Percentiles rank a stretch among this genome's conserved stretches.
Evolutionary conservation across 2,888 invertebrate species (phyloP).

Genomic region (Synergus umbraculus): DNA sequence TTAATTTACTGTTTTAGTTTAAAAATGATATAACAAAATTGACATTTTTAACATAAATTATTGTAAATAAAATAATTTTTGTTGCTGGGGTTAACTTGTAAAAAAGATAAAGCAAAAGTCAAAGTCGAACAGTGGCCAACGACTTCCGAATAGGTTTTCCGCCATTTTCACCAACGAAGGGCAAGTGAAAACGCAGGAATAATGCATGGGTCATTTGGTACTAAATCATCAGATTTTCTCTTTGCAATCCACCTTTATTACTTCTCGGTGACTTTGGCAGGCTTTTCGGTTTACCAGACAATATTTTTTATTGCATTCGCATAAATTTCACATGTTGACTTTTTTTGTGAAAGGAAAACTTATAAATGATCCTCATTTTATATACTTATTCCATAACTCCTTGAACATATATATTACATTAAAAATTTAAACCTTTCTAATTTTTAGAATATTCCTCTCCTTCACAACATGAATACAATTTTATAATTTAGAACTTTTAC

Average conservation of each 20-base stretch:
- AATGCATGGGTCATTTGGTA: constrained; percentile 56
- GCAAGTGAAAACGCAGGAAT: constrained; percentile 40
- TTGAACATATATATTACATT: neutral
- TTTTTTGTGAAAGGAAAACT: neutral
- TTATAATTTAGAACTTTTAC: too few relatives aligned
- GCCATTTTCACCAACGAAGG: constrained; percentile 45
- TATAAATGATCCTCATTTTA: neutral
- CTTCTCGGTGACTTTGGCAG: constrained; percentile 10
- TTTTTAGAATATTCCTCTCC: too few relatives aligned
- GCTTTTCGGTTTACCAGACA: constrained; percentile 47
- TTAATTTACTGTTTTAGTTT: too few relatives aligned
- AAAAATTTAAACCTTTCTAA: too few relatives aligned
- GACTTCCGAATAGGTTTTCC: constrained; percentile 47
- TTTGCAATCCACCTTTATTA: neutral
- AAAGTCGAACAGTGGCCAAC: constrained; percentile 18
- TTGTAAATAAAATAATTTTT: neutral
- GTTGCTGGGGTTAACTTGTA: neutral
- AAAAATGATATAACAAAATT: neutral
- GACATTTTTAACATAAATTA: neutral
- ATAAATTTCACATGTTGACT: constrained; percentile 1
- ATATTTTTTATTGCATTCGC: constrained; percentile 34
- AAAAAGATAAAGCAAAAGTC: neutral
- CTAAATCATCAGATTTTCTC: constrained; percentile 58
- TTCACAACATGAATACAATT: too few relatives aligned
- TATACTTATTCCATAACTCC: neutral